Evolutionary conservation across 1,140 invertebrate genomes (phyloP), one percentile per base, ranked within the genome.

Genomic region (Ectropis grisescens): DNA sequence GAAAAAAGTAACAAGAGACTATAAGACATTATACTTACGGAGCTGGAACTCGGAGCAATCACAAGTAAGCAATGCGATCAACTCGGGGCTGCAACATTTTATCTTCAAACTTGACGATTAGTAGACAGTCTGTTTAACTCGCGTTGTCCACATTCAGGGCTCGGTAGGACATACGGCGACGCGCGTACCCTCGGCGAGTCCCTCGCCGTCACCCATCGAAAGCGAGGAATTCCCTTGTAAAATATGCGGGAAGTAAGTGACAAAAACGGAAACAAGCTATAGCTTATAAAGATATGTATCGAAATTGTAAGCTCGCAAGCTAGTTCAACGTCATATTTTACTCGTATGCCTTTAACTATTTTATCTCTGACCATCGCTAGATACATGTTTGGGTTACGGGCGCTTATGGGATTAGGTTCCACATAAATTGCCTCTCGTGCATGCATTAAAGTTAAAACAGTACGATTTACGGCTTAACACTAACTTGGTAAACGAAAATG

Each of bases 171-270:
- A 62, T 56, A 45, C 46, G 37, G 33, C 52, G 34, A 37, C 58
- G 42, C 55, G 39, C 33, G 34, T 32, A 41, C 32, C 54, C 33
- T 49, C 58, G 29, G 45, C 58, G 38, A 30, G 58, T n/a, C 47
- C 69, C 11, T 71, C 79, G 12, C 62, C 80, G n/a, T 51, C 65
- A n/a, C 50, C 75, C 5, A 70, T 59, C 46, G 81, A 82, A 27
- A 67, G 58, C 25, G 87, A 86, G 61, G 87, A 89, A 70, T 89
- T 93, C 84, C 95, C 95, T 60, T 98, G 96, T 89, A 96, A 95
- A 88, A 91, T 97, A 76, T 98, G 96, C 91, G 94, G 94, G 88
- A 97, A 96, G 95, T 97, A 93, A 93, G 94, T 94, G 83, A 75
- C 86, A 82, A 83, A 71, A 72, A 47, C 19, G 64, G 48, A 38